Base-by-base conservation (phyloP, 2,888 invertebrate genomes). In the Herminia tarsipennalis region DNA sequence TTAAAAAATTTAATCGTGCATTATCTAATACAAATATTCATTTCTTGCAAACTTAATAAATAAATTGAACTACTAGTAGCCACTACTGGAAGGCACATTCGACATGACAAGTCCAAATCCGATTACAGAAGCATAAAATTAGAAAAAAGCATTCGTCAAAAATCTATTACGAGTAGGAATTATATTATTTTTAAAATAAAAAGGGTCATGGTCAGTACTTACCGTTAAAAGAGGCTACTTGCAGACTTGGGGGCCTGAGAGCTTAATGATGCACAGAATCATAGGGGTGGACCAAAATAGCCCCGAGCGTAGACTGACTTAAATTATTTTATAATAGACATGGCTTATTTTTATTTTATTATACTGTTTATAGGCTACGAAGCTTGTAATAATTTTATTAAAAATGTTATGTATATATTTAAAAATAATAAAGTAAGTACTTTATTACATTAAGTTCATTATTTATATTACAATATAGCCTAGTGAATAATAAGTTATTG, bases 121-220 rank as follows among this genome's bases (percentile, higher is more conserved):
- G n/a, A n/a, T n/a, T n/a, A n/a, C n/a, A n/a, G n/a, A 32, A 32
- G 20, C 4, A 8, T 10, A 29, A 38, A 38, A 1, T 2, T 6
- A 10, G 9, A n/a, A 13, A 36, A 32, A 28, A 17, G 13, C n/a
- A 3, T 13, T 5, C 6, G 10, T 16, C 20, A 38, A 21, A 29
- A 29, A 27, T 29, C 14, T 20, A 16, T 29, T 29, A 22, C 24
- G 24, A 16, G 9, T 17, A 24, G 2, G 18, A 18, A 12, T 25
- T 29, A 42, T 28, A 3, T 18, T 17, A 17, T 18, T 28, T 28
- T 13, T 16, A 2, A 10, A 41, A 40, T 47, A 47, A 62, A 32
- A 48, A 50, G n/a, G 65, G 65, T 66, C 66, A 66, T 54, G 65
- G 65, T 66, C 65, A 66, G 43, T 51, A n/a, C n/a, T n/a, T n/a